phyloP scores from a whole-genome alignment of 2,797 vertebrate genomes.

The Characodon lateralis region DNA sequence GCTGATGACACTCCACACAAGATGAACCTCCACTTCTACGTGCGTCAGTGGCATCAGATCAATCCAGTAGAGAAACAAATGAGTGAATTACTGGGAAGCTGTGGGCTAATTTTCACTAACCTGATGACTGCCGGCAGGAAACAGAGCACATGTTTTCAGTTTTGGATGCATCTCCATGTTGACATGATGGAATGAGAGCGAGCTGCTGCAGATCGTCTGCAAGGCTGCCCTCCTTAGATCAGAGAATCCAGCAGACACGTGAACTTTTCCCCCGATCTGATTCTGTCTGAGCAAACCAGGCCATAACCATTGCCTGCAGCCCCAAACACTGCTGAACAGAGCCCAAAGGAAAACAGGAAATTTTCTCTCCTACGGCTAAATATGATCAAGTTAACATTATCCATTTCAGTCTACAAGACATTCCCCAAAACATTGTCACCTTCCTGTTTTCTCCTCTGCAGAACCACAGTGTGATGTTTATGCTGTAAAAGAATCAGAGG shows the following conservation, averaged over 20 bases:
- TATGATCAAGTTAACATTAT: neutral
- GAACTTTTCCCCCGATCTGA: slow-evolving; percentile 9
- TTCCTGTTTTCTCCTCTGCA: no score
- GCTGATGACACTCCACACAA: slow-evolving; percentile 33
- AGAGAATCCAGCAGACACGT: neutral
- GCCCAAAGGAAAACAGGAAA: neutral
- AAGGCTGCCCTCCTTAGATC: neutral
- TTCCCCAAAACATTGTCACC: no score
- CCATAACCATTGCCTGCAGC: neutral
- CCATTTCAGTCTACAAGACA: no score
- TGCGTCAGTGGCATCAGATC: neutral
- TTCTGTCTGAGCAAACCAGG: slow-evolving; percentile 17
- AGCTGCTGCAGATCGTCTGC: neutral
- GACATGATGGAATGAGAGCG: neutral
- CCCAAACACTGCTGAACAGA: neutral
- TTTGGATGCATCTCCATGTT: neutral
- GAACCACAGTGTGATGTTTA: no score
- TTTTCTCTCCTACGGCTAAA: no score
- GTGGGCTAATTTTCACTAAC: slow-evolving; percentile 21
- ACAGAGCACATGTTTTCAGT: neutral
- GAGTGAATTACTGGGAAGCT: neutral
- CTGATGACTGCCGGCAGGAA: neutral
- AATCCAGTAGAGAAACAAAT: neutral
- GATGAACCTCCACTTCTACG: neutral
- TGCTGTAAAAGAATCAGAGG: no score